Base-by-base conservation (phyloP, 2,113 vertebrate species). In the Siniperca chuatsi region DNA sequence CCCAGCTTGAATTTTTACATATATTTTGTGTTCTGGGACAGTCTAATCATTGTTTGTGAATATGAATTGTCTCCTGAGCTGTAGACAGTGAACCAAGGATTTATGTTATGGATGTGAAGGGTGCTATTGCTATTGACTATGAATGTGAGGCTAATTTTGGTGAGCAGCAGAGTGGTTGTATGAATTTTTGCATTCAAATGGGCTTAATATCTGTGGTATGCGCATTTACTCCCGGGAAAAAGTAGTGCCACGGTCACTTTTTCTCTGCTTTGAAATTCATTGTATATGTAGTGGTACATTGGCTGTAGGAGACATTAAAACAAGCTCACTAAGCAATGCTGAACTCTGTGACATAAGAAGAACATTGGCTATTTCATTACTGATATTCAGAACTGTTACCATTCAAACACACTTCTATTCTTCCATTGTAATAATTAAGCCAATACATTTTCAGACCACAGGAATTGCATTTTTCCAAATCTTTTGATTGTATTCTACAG, bases 401-500 rank as follows among this genome's bases (percentile, higher is more conserved):
- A 0, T 71, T 68, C 55, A 48, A 40, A 75, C 5, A 35, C n/a
- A 21, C n/a, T 5, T 67, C 70, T 37, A n/a, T 15, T 40, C 70
- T 60, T 54, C 60, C 52, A 15, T 33, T 57, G 11, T 73, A 16
- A 64, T 92, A 85, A 92, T 90, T 87, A 84, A 69, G 42, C 75
- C 72, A 54, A 12, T 16, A 13, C 68, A 15, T 37, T 82, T 79
- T 83, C 84, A 81, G 48, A 71, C 81, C 67, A 67, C 62, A 65
- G 9, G 23, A 81, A 66, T 46, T 55, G n/a, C 42, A 23, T 65
- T 72, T 69, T 69, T 70, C 33, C 2, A 37, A 55, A 84, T 78
- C 72, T 83, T 92, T 93, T 93, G 74, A 93, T 88, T 82, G 54
- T 80, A 67, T 78, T 81, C 70, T 89, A 40, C 44, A 1, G 1